Conservation (phyloP, 2,888 invertebrate species). For the Heliothis peltigera region DNA sequence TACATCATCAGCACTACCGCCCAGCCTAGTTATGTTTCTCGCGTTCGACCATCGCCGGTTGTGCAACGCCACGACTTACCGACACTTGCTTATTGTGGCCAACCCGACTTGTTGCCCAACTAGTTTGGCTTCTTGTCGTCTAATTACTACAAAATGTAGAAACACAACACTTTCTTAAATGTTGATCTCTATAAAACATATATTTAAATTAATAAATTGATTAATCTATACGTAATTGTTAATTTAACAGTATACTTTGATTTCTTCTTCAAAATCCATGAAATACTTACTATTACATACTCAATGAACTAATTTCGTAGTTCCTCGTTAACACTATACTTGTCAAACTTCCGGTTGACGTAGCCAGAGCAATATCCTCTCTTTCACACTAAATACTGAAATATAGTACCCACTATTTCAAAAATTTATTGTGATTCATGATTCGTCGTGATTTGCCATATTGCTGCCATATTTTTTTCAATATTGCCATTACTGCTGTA, state of each 20-base stretch:
- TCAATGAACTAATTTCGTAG: too few species aligned
- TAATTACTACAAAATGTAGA: slow-evolving; percentile 81
- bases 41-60: slow-evolving; percentile 88
- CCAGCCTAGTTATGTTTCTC: slow-evolving; percentile 90
- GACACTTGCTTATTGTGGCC: slow-evolving; percentile 88
- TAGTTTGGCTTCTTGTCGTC: slow-evolving; percentile 85
- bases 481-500: slow-evolving; percentile 20
- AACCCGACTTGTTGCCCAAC: slow-evolving; percentile 85
- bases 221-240: neutral
- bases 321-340: too few species aligned
- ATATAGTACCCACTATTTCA: slow-evolving; percentile 5
- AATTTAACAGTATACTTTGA: too few species aligned
- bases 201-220: neutral
- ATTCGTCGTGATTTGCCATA: slow-evolving; percentile 14
- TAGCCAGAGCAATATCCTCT: neutral
- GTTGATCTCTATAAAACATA: slow-evolving; percentile 28
- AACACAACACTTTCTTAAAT: slow-evolving; percentile 56
- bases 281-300: too few species aligned
- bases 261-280: too few species aligned
- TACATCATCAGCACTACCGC: slow-evolving; percentile 86
- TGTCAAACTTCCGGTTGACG: neutral
- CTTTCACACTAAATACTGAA: slow-evolving; percentile 2
- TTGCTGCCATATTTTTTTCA: slow-evolving; percentile 21
- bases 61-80: slow-evolving; percentile 86
- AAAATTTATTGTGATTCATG: slow-evolving; percentile 23